Evolutionary conservation across 2,888 invertebrate genomes (phyloP).

Genomic region (Acrobasis suavella): DNA sequence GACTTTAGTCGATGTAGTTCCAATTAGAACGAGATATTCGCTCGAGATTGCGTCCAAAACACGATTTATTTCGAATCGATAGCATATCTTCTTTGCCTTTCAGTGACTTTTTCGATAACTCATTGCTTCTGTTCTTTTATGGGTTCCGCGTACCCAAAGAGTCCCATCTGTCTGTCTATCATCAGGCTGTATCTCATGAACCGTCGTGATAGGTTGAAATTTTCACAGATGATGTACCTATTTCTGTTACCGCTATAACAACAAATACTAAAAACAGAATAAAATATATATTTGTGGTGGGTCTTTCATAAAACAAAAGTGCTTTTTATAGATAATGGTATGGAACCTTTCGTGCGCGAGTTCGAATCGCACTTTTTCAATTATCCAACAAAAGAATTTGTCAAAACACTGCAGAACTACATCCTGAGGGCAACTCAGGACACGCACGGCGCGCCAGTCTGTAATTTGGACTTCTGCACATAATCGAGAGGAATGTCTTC

Average conservation of each 20-base stretch:
- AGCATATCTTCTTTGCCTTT: slow-evolving; percentile 7
- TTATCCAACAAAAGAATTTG: not conserved
- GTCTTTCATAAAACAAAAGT: no score
- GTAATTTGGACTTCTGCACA: slow-evolving; percentile 54
- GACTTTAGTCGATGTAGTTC: slow-evolving; percentile 34
- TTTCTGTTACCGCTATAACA: no score
- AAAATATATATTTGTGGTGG: no score
- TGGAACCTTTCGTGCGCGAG: no score
- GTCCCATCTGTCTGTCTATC: no score
- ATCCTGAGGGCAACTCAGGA: slow-evolving; percentile 26
- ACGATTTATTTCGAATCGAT: slow-evolving; percentile 16
- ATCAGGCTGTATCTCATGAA: no score
- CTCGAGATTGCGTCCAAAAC: slow-evolving; percentile 7
- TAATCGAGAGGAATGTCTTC: slow-evolving; percentile 53
- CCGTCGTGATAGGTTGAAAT: no score
- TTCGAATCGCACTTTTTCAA: no score
- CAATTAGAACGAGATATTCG: slow-evolving; percentile 18
- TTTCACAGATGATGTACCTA: no score
- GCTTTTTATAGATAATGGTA: no score
- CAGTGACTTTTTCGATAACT: not conserved
- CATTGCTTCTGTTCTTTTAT: slow-evolving; percentile 1
- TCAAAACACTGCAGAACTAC: slow-evolving; percentile 25
- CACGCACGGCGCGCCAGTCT: slow-evolving; percentile 42
- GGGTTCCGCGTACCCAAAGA: no score
- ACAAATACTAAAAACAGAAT: no score